Evolutionary conservation across 2,113 vertebrate genomes (phyloP).

Genomic region (Dromiciops gliroides): DNA sequence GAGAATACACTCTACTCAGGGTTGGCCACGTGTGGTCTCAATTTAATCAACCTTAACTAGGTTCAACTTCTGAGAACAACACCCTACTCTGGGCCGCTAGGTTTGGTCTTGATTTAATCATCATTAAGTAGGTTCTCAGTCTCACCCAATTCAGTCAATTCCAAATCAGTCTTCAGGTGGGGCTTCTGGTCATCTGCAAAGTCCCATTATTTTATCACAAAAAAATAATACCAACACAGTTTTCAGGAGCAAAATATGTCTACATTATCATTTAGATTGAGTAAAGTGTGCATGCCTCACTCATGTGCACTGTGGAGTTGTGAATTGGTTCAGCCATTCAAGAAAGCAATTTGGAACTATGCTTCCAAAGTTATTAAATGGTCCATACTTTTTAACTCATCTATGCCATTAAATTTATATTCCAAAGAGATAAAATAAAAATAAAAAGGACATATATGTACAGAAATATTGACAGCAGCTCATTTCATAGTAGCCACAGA

Average conservation of each 20-base stretch:
- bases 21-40: too few species aligned
- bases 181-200: too few species aligned
- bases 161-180: too few species aligned
- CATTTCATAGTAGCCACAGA: not conserved
- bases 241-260: not conserved
- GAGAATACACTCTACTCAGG: too few species aligned
- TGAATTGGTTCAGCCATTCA: not conserved
- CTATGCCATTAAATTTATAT: not conserved
- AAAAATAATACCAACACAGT: not conserved
- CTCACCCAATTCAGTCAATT: too few species aligned
- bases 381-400: not conserved
- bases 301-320: not conserved
- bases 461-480: not conserved
- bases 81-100: too few species aligned
- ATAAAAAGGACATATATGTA: not conserved
- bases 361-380: not conserved
- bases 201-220: too few species aligned
- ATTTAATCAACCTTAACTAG: too few species aligned
- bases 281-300: too few species aligned
- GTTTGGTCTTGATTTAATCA: too few species aligned
- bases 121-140: too few species aligned
- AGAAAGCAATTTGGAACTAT: not conserved
- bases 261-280: not conserved
- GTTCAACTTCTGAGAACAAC: too few species aligned
- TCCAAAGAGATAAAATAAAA: not conserved